A percentile compares a stretch with the other conserved stretches of the same genome.
Evolutionary conservation across 2,888 invertebrate species (phyloP).

Genomic region (Sympetrum striolatum): DNA sequence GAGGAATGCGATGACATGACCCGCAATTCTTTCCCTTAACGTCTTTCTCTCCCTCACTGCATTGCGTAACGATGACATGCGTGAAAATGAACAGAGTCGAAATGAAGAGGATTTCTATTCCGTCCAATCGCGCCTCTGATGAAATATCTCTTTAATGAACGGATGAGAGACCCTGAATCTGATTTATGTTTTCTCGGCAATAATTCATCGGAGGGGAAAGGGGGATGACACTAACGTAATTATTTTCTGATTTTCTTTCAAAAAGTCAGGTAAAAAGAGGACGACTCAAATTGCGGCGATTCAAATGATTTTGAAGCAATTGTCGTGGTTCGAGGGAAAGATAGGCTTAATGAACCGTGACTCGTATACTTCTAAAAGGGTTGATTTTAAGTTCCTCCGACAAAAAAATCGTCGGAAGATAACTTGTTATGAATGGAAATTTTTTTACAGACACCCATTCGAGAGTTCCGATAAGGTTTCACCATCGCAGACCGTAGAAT

Average conservation of each 20-base stretch:
- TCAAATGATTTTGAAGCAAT: no score
- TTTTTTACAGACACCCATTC: no score
- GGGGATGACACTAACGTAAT: neutral
- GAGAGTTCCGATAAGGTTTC: no score
- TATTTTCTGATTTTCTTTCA: neutral
- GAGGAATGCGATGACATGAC: constrained; percentile 35
- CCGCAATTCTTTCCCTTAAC: neutral
- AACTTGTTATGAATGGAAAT: no score
- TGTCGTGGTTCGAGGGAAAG: no score
- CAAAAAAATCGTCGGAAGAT: no score
- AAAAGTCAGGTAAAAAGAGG: no score
- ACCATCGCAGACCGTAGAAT: no score
- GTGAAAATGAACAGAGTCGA: neutral
- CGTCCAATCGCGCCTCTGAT: neutral
- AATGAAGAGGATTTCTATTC: constrained; percentile 25
- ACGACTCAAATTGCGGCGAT: no score
- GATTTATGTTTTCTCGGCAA: neutral
- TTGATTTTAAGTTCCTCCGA: no score
- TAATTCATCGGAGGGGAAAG: neutral
- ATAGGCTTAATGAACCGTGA: no score
- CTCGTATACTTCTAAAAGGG: no score
- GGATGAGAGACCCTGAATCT: neutral
- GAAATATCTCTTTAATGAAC: neutral
- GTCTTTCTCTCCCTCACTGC: neutral
- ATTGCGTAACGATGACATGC: neutral